These are phyloP conservation scores for Amphiprion clarkii DNA, from an alignment of 2,797 vertebrate genomes.

Conservation along the genomic window DNA sequence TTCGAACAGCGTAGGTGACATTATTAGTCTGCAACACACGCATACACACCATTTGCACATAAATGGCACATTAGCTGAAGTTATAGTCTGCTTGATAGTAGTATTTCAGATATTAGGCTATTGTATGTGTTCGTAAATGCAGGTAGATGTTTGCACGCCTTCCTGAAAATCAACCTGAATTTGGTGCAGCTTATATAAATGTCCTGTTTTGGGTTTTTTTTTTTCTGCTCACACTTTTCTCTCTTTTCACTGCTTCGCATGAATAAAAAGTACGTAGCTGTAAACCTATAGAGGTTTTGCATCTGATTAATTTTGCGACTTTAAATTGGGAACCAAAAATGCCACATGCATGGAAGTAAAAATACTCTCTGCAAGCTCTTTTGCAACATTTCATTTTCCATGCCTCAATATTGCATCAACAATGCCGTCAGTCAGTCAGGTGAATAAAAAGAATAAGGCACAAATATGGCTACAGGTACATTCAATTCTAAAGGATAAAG, in stretches of 20 bases:
- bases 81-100: slow-evolving; percentile 31
- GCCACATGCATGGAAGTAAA: slow-evolving; percentile 1
- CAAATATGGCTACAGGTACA: background rate
- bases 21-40: slow-evolving; percentile 51
- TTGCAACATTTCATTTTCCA: slow-evolving; percentile 20
- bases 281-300: background rate
- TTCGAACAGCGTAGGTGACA: slow-evolving; percentile 21
- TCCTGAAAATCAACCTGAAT: slow-evolving; percentile 30
- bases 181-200: background rate
- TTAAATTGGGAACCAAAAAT: slow-evolving; percentile 32
- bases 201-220: background rate
- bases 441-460: slow-evolving; percentile 10
- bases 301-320: background rate
- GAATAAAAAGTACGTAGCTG: slow-evolving; percentile 8
- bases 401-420: slow-evolving; percentile 4
- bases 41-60: slow-evolving; percentile 64
- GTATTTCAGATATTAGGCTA: slow-evolving; percentile 26
- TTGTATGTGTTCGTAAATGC: slow-evolving; percentile 21
- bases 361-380: slow-evolving; percentile 6
- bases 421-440: slow-evolving; percentile 19
- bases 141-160: slow-evolving; percentile 18
- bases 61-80: slow-evolving; percentile 55
- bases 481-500: background rate
- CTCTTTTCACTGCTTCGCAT: background rate
- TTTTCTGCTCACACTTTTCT: background rate